phyloP scores from a whole-genome alignment of 2,113 vertebrate species.

The Micronycteris hirsuta region DNA sequence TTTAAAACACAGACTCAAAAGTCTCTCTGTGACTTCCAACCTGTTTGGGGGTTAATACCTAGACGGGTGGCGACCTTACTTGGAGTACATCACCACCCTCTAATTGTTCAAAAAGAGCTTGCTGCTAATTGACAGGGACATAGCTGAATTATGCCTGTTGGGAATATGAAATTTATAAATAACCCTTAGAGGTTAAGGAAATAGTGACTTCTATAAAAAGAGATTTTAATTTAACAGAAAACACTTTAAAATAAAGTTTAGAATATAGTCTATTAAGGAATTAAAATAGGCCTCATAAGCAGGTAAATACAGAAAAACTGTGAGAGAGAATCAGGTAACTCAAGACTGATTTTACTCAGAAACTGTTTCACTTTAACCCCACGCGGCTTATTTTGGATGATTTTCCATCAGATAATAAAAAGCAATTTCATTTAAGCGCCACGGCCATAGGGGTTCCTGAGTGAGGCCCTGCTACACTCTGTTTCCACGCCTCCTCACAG shows the following conservation, averaged over 20 bases:
- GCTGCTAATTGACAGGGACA: constrained; percentile 48
- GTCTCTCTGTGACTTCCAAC: constrained; percentile 41
- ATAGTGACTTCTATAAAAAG: constrained; percentile 11
- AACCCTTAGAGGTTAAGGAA: constrained; percentile 31
- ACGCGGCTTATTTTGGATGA: constrained; percentile 19
- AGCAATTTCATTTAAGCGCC: constrained; percentile 36
- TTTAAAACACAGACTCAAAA: constrained; percentile 34
- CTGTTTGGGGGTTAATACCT: constrained; percentile 51
- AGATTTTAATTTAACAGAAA: constrained; percentile 44
- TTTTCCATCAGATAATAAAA: constrained; percentile 46
- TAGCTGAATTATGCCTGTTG: constrained; percentile 43
- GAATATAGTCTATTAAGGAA: not conserved
- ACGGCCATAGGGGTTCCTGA: not conserved
- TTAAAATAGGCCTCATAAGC: not conserved
- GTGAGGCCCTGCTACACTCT: not conserved
- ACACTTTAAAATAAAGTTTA: constrained; percentile 38
- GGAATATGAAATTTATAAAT: constrained; percentile 46
- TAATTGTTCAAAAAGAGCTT: constrained; percentile 58
- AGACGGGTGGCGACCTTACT: constrained; percentile 56
- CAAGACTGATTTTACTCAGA: not conserved
- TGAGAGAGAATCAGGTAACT: constrained; percentile 14
- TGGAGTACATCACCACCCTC: constrained; percentile 53
- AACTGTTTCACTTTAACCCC: constrained; percentile 12
- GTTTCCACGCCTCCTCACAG: not conserved
- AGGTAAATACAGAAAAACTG: not conserved